Conservation (phyloP, 2,797 vertebrate genomes). For the Leptodactylus fallax region DNA sequence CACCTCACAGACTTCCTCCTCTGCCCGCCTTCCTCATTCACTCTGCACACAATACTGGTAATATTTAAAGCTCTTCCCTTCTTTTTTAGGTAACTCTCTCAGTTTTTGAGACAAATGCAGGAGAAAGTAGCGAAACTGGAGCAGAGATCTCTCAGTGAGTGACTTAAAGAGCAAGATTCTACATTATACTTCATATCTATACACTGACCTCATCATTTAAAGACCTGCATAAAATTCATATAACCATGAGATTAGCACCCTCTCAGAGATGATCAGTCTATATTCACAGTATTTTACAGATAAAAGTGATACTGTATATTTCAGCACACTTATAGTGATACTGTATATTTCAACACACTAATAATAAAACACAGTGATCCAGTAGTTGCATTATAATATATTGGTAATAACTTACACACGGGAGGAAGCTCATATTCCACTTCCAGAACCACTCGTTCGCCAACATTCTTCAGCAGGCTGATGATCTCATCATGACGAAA, state of each 20-base stretch:
- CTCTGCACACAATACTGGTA: neutral
- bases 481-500: conserved; percentile 98
- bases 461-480: conserved; percentile 95
- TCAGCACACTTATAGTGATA: too few relatives aligned
- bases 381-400: neutral
- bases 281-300: neutral
- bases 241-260: neutral
- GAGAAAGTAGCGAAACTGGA: neutral
- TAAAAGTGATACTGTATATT: neutral
- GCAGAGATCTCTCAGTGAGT: neutral
- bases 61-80: neutral
- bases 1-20: neutral
- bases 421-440: conserved; percentile 95
- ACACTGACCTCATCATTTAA: neutral
- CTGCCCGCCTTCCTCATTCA: neutral
- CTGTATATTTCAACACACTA: too few relatives aligned
- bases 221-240: neutral
- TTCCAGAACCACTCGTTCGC: conserved; percentile 92
- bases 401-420: conserved; percentile 82
- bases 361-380: neutral
- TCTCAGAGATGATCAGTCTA: neutral
- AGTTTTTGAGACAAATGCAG: neutral
- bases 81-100: neutral
- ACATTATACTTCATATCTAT: too few relatives aligned
- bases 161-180: too few relatives aligned